These are phyloP conservation scores for Abrostola triplasia DNA, from an alignment of 2,888 invertebrate species.

Conservation along the genomic window DNA sequence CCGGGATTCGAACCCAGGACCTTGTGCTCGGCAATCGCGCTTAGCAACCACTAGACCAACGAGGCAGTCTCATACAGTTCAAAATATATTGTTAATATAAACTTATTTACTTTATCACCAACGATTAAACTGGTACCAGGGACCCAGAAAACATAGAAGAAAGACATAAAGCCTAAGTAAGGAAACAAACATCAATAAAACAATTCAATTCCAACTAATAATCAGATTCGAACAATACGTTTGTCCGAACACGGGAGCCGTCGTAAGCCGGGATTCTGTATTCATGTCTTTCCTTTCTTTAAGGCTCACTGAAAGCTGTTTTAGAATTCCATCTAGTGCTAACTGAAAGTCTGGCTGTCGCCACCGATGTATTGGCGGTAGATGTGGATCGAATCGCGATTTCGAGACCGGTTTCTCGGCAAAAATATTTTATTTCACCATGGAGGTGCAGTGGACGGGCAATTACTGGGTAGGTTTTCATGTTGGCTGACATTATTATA, in stretches of 20 bases:
- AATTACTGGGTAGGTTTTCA: no score
- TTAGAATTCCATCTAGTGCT: constrained; percentile 71
- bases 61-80: no score
- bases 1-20: no score
- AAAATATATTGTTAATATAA: no score
- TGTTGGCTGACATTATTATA: no score
- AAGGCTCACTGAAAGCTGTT: constrained; percentile 63
- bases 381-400: constrained; percentile 33
- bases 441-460: no score
- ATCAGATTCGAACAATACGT: constrained; percentile 54
- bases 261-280: constrained; percentile 60
- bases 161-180: neutral
- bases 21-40: no score
- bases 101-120: no score
- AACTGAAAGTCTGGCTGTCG: constrained; percentile 58
- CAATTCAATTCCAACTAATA: constrained; percentile 44
- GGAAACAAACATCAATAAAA: constrained; percentile 13
- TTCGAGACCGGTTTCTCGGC: constrained; percentile 14
- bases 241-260: constrained; percentile 53
- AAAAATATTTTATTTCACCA: neutral
- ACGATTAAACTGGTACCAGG: no score
- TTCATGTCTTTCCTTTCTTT: constrained; percentile 70
- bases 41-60: no score
- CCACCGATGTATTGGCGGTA: constrained; percentile 50
- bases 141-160: no score